Evolutionary conservation across 2,113 vertebrate species (phyloP).

Genomic region (Coreoperca whiteheadi): DNA sequence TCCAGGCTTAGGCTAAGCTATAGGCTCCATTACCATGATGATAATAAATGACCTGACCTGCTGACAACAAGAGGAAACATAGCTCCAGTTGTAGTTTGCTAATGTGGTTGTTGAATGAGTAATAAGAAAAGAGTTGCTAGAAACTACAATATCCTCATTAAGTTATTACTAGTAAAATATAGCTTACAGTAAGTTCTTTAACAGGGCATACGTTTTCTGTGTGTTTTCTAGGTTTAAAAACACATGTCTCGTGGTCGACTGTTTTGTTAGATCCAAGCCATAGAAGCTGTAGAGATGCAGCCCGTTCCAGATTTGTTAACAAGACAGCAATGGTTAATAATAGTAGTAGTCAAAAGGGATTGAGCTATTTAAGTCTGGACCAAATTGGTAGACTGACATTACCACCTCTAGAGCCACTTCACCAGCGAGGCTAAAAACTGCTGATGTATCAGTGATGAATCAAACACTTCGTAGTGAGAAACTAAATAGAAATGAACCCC

Average conservation of each 20-base stretch:
- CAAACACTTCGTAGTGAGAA: neutral
- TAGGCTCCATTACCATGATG: no score
- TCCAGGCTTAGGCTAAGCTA: no score
- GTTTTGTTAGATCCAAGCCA: no score
- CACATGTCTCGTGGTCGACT: no score
- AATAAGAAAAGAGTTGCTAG: neutral
- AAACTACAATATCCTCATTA: neutral
- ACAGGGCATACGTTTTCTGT: no score
- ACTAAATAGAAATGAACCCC: neutral
- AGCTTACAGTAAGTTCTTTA: no score
- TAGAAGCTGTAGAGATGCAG: no score
- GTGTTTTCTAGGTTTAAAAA: no score
- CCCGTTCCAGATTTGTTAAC: no score
- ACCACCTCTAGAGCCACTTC: no score
- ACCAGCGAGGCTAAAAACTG: neutral
- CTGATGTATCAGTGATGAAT: neutral
- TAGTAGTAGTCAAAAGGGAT: neutral
- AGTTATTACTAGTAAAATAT: neutral
- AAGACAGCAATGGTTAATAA: no score
- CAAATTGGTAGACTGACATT: neutral
- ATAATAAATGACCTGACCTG: no score
- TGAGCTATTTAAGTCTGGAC: neutral
- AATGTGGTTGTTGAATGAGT: neutral
- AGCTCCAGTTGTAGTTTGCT: neutral
- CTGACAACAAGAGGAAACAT: neutral